A percentile compares a stretch with the other conserved stretches of the same genome.
phyloP scores from a whole-genome alignment of 35 echinoderm and acorn worm genomes.

The Lytechinus pictus region DNA sequence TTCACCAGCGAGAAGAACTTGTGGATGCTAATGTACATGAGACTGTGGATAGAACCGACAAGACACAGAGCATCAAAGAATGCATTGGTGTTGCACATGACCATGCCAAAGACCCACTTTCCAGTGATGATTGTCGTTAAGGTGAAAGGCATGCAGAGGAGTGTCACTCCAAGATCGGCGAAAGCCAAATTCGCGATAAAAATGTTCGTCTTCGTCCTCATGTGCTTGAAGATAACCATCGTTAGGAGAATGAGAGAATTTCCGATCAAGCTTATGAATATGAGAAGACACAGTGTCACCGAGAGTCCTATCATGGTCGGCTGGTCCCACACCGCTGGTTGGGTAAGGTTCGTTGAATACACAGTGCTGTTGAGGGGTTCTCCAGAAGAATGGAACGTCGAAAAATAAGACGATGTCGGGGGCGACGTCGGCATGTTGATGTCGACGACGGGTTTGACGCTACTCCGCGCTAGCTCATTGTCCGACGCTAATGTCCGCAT shows the following conservation, averaged over 20 bases:
- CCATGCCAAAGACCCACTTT: conserved; percentile 68
- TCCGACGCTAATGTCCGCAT: not conserved
- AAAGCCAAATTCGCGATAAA: conserved; percentile 88
- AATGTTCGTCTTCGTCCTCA: conserved; percentile 90
- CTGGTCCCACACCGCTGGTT: conserved; percentile 43
- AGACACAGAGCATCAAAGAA: conserved; percentile 86
- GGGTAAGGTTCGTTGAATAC: not conserved
- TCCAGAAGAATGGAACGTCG: not conserved
- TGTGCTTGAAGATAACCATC: conserved; percentile 62
- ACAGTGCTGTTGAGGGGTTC: not conserved
- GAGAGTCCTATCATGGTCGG: conserved; percentile 44
- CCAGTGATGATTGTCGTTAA: conserved; percentile 70
- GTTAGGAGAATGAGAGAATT: conserved; percentile 79
- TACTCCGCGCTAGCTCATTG: not conserved
- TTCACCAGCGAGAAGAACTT: conserved; percentile 88
- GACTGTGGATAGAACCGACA: conserved; percentile 87
- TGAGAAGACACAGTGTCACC: conserved; percentile 37
- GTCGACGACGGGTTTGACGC: not conserved
- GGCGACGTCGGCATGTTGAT: not conserved
- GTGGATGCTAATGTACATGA: conserved; percentile 88
- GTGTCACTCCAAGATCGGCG: conserved; percentile 83
- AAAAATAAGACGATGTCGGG: not conserved
- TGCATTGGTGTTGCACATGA: conserved; percentile 81
- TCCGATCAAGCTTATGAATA: conserved; percentile 67
- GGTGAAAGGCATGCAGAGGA: conserved; percentile 91